These are phyloP conservation scores for Hypomesus transpacificus DNA, from an alignment of 2,113 vertebrate genomes.

Conservation along the genomic window DNA sequence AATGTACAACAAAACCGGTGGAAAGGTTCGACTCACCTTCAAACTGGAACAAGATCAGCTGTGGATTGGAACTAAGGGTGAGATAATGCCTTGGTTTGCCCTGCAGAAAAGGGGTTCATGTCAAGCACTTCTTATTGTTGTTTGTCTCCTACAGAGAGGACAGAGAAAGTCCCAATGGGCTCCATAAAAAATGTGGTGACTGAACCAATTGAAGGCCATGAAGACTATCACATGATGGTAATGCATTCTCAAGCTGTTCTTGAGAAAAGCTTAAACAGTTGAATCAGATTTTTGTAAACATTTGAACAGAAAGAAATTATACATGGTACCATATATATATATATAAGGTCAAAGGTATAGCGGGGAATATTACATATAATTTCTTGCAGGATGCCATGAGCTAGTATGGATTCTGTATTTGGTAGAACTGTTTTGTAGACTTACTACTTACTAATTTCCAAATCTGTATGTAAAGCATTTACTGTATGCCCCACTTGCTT, in stretches of 20 bases:
- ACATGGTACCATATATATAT: no score
- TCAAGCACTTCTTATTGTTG: slow-evolving; percentile 4
- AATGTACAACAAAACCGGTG: slow-evolving; percentile 98
- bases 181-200: slow-evolving; percentile 99
- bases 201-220: slow-evolving; percentile 96
- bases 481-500: slow-evolving; percentile 32
- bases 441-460: no score
- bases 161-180: slow-evolving; percentile 98
- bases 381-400: neutral
- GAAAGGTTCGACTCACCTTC: slow-evolving; percentile 95
- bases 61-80: slow-evolving; percentile 99
- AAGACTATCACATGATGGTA: slow-evolving; percentile 99
- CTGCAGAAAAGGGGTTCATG: slow-evolving; percentile 1
- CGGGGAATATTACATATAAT: neutral
- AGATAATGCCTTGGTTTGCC: slow-evolving; percentile 29
- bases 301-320: no score
- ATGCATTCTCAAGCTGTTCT: slow-evolving; percentile 9
- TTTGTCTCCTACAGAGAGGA: slow-evolving; percentile 81
- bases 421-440: no score
- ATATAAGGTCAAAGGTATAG: slow-evolving; percentile 1
- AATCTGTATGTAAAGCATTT: neutral
- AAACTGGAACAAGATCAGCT: slow-evolving; percentile 99
- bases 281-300: no score
- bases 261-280: no score
- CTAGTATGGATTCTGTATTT: neutral